Evolutionary conservation across 2,797 vertebrate species (phyloP).

Genomic region (Stomatorhinus walkeri): DNA sequence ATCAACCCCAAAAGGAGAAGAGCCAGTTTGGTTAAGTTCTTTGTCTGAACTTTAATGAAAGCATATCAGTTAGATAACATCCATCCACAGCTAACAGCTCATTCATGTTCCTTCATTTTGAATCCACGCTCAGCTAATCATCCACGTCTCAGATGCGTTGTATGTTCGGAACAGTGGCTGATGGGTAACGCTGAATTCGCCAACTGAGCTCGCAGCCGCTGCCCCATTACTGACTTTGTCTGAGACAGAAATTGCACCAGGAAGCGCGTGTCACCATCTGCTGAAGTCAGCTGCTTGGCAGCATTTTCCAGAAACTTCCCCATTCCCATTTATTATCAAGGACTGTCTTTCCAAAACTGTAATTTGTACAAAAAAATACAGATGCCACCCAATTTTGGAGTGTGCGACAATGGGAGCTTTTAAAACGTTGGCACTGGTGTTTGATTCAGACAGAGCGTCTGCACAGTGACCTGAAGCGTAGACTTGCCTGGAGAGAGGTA

Average conservation of each 20-base stretch:
- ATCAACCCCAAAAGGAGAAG: constrained; percentile 7
- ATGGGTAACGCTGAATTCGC: neutral
- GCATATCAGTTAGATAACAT: neutral
- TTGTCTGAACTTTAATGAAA: neutral
- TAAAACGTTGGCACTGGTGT: neutral
- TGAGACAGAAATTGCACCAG: neutral
- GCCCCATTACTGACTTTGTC: neutral
- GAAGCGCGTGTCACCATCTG: neutral
- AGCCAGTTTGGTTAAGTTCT: neutral
- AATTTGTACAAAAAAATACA: neutral
- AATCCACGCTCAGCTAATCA: neutral
- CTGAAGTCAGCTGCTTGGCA: neutral
- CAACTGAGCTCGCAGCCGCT: neutral
- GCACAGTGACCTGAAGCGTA: neutral
- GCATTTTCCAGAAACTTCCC: neutral
- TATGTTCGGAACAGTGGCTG: neutral
- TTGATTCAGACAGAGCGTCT: neutral
- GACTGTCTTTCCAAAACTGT: constrained; percentile 9
- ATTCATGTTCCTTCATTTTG: neutral
- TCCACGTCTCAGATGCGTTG: neutral
- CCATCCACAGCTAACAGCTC: neutral
- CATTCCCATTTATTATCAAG: neutral
- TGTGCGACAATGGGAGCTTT: neutral
- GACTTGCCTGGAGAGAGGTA: neutral
- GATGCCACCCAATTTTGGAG: neutral